phyloP scores from a whole-genome alignment of 2,797 vertebrate species.

The Pyrocephalus nanus region DNA sequence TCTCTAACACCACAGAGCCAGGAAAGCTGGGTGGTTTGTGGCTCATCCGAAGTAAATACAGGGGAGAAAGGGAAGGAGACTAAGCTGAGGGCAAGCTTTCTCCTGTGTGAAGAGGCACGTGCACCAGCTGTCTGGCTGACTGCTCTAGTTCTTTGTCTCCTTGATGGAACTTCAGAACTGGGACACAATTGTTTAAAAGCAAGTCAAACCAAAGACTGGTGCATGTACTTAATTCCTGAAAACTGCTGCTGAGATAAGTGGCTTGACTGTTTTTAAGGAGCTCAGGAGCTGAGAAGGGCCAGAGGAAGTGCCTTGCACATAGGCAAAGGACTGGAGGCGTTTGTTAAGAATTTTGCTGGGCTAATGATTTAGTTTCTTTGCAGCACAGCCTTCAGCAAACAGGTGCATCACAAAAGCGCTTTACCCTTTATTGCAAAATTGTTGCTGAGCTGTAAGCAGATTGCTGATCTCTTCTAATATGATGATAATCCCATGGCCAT shows the following conservation, averaged over 20 bases:
- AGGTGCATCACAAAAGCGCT: neutral
- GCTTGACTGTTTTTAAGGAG: neutral
- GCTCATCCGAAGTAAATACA: neutral
- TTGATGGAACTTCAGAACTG: conserved; percentile 11
- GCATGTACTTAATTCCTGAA: neutral
- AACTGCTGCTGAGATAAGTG: neutral
- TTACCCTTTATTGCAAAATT: neutral
- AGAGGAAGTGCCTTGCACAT: neutral
- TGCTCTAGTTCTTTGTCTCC: conserved; percentile 51
- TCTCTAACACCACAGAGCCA: neutral
- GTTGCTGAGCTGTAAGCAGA: neutral
- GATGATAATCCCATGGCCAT: neutral
- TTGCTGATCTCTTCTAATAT: neutral
- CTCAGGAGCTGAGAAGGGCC: neutral
- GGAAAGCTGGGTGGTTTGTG: neutral
- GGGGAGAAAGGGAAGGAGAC: neutral
- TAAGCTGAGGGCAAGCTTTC: neutral
- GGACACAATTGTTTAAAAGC: neutral
- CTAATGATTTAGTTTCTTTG: neutral
- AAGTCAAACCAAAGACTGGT: neutral
- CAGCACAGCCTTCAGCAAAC: neutral
- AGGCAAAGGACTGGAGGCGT: neutral
- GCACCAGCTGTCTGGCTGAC: neutral
- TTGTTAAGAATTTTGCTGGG: neutral
- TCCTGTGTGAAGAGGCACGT: neutral